Evolutionary conservation across 1,140 invertebrate genomes (phyloP).

Genomic region (Radopholus similis): DNA sequence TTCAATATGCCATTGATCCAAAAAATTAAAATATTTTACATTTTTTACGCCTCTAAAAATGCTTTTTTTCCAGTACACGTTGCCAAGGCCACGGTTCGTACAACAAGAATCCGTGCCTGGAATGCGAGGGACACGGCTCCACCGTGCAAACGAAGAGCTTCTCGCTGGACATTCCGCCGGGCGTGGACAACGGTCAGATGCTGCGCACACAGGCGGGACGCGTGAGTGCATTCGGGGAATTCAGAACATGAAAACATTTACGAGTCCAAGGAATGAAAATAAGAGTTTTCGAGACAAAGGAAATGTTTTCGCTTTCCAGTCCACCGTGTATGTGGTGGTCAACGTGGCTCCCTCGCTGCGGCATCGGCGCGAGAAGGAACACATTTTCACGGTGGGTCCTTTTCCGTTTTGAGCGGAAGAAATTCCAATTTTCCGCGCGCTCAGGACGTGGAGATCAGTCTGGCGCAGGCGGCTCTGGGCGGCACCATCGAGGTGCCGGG

Average conservation of each 20-base stretch:
- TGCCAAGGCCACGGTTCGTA: slow-evolving; percentile 81
- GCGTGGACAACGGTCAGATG: slow-evolving; percentile 75
- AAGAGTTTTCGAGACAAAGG: not conserved
- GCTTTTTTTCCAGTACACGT: slow-evolving; percentile 64
- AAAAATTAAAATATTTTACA: not conserved
- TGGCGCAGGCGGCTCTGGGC: slow-evolving; percentile 83
- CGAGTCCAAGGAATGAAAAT: too few relatives aligned
- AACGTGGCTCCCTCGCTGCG: slow-evolving; percentile 82
- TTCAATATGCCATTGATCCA: not conserved
- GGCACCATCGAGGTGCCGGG: slow-evolving; percentile 85
- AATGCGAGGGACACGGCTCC: slow-evolving; percentile 88
- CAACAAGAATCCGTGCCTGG: slow-evolving; percentile 83
- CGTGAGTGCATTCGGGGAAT: slow-evolving; percentile 38
- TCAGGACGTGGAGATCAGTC: slow-evolving; percentile 61
- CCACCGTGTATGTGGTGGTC: slow-evolving; percentile 32
- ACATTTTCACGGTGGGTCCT: slow-evolving; percentile 89
- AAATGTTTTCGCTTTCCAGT: slow-evolving; percentile 22
- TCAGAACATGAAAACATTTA: not conserved
- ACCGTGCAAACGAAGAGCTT: slow-evolving; percentile 82
- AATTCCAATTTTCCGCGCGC: slow-evolving; percentile 5
- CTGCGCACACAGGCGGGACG: slow-evolving; percentile 83
- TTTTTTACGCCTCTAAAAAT: not conserved
- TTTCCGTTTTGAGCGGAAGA: slow-evolving; percentile 68
- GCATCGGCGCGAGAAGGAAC: slow-evolving; percentile 84
- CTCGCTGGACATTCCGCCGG: slow-evolving; percentile 90